Conservation (phyloP, 2,113 vertebrate species). For the Nyctibius bracteatus region DNA sequence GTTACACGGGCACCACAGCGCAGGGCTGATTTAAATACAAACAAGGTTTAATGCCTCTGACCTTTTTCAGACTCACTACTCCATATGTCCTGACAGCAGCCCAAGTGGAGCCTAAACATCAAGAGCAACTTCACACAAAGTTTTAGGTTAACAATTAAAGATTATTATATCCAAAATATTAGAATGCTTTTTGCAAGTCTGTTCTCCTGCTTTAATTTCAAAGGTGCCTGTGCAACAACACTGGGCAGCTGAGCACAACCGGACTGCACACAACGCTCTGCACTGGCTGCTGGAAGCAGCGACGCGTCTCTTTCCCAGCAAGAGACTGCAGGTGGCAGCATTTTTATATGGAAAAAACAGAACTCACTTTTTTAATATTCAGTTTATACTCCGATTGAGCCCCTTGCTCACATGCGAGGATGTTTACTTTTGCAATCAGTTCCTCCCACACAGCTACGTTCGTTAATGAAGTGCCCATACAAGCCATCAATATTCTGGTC, state of each 20-base stretch:
- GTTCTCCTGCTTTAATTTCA: not conserved
- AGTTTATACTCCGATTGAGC: not conserved
- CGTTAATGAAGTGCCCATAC: not conserved
- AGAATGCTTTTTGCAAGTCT: not conserved
- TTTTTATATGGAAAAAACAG: not conserved
- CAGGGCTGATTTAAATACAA: not conserved
- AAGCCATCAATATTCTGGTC: not conserved
- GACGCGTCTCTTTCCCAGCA: not conserved
- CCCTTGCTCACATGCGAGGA: not conserved
- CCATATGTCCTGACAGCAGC: not conserved
- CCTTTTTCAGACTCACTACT: not conserved
- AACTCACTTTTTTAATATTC: not conserved
- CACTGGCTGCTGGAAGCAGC: not conserved
- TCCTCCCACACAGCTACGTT: not conserved
- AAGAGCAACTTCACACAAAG: not conserved
- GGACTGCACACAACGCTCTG: not conserved
- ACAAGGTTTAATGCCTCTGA: not conserved
- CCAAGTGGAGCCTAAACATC: not conserved
- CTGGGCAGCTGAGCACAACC: not conserved
- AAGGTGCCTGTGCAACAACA: not conserved
- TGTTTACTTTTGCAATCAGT: no score
- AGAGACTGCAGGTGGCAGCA: conserved; percentile 45
- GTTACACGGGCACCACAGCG: not conserved
- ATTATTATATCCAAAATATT: no score
- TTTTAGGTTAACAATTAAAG: not conserved